phyloP scores from a whole-genome alignment of 2,888 invertebrate genomes.

The Drosophila meridionalis region DNA sequence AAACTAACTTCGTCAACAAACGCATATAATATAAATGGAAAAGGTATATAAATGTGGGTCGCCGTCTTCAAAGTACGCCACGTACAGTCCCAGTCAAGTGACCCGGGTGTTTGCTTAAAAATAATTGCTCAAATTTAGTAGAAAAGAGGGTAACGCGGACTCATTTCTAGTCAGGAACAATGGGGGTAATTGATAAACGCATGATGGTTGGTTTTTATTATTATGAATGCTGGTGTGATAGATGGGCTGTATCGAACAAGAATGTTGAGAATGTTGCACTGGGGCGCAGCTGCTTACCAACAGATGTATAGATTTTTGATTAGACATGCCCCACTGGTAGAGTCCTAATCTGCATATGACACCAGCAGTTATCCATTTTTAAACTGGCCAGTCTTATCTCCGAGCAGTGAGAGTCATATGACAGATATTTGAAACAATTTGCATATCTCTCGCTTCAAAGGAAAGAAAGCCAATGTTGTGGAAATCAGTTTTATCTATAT shows the following conservation, averaged over 20 bases:
- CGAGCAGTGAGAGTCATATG: not conserved
- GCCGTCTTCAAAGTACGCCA: conserved; percentile 13
- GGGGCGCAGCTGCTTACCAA: too few relatives aligned
- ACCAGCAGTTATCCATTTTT: too few relatives aligned
- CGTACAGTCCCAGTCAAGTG: conserved; percentile 50
- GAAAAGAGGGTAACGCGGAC: too few relatives aligned
- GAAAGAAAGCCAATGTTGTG: not conserved
- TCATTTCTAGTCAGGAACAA: not conserved
- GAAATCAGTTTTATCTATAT: not conserved
- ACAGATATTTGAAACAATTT: not conserved
- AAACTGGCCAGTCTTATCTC: not conserved
- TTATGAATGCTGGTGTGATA: conserved; percentile 11
- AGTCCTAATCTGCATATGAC: not conserved
- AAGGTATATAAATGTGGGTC: conserved; percentile 57
- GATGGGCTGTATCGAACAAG: not conserved
- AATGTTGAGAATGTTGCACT: not conserved
- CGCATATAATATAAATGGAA: conserved; percentile 65
- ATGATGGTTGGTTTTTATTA: not conserved
- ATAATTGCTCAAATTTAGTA: not conserved
- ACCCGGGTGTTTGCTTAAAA: conserved; percentile 19
- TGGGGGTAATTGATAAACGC: conserved; percentile 7
- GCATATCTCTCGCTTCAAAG: not conserved
- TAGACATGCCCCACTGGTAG: not conserved
- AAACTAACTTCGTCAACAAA: conserved; percentile 50
- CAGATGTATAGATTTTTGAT: not conserved